Evolutionary conservation across 2,113 vertebrate species (phyloP).

Genomic region (Macquaria ambigua): DNA sequence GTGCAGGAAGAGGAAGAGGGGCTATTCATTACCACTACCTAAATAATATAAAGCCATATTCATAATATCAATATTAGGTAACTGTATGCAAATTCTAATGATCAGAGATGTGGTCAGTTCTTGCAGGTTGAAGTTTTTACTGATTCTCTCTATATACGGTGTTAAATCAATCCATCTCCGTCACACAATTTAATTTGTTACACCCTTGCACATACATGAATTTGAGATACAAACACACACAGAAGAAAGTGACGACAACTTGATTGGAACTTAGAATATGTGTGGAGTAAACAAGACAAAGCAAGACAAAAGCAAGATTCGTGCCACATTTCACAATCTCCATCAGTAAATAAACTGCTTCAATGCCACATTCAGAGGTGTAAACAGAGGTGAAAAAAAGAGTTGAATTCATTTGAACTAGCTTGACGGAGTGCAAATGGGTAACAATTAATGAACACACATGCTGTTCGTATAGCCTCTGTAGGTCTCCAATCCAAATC

Average conservation of each 20-base stretch:
- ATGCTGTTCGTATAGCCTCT: neutral
- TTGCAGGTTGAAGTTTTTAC: neutral
- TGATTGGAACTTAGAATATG: neutral
- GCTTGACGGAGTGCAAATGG: neutral
- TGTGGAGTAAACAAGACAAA: conserved; percentile 1
- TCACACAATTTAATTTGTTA: neutral
- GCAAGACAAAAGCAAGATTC: neutral
- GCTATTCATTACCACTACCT: neutral
- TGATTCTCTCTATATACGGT: neutral
- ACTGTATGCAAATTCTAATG: neutral
- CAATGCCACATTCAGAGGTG: neutral
- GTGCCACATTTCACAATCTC: conserved; percentile 12
- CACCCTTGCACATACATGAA: neutral
- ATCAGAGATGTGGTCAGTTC: neutral
- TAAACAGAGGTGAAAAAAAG: neutral
- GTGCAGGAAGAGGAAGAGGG: neutral
- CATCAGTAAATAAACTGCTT: neutral
- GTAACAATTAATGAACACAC: neutral
- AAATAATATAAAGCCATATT: neutral
- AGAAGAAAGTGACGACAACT: neutral
- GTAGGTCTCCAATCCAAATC: no score
- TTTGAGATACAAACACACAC: neutral
- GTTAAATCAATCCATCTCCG: neutral
- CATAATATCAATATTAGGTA: neutral
- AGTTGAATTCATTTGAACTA: neutral